Evolutionary conservation across 2,888 invertebrate genomes (phyloP), one percentile per base, ranked within the genome.

Genomic region (Dynastes grantii): DNA sequence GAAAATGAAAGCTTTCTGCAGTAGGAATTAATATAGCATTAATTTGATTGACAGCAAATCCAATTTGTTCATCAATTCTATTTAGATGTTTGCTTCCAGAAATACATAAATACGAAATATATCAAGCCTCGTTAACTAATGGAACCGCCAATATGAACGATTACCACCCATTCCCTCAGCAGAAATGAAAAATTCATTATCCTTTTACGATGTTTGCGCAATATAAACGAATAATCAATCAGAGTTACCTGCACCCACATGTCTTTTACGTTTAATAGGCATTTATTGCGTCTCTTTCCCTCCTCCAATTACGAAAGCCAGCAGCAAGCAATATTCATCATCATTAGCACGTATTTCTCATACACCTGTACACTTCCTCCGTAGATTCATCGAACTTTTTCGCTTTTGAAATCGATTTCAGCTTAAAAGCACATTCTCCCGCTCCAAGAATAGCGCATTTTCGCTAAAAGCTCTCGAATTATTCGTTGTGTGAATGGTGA

Each of bases 351-450:
- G 55, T 13, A 55, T 55, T 55, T 55, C 13, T 55, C 55, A 16
- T 55, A 45, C 11, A 11, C 55, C n/a, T 55, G 32, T 37, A 55
- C 8, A n/a, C 55, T 16, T 16, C 55, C n/a, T 16, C 16, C 4
- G n/a, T 45, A 45, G 55, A n/a, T 55, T n/a, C n/a, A n/a, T 16
- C 55, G 55, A 55, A 55, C 55, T 16, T 55, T 55, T 55, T 55
- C 55, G 55, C 55, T 55, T 55, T 55, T n/a, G 16, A 55, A 55
- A 55, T 55, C 55, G 55, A 55, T 55, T 55, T 55, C n/a, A 55
- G 55, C 55, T 55, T 55, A 55, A 55, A 55, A 55, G 5, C 55
- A n/a, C n/a, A 13, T 55, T 55, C 13, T 55, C 55, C 16, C 55
- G 55, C 55, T 55, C n/a, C n/a, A 1, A 16, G 55, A 55, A 55